A percentile compares a stretch with the other conserved stretches of the same genome.
Evolutionary conservation across 2,888 invertebrate species (phyloP).

Genomic region (Nomada ferruginata): DNA sequence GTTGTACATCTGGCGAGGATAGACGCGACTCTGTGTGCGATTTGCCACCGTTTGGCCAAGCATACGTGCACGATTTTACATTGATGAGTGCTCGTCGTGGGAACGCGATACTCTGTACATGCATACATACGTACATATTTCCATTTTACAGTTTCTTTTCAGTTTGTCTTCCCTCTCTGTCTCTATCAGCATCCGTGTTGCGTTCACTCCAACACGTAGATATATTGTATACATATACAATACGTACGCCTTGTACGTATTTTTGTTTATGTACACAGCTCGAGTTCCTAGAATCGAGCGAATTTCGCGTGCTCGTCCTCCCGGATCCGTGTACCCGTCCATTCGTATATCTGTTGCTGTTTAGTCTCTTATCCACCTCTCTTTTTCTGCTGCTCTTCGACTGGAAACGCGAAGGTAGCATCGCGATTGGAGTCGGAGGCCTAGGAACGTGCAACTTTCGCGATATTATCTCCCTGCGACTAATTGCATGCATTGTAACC

Average conservation of each 20-base stretch:
- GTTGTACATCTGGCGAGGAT: constrained; percentile 3
- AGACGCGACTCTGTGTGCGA: constrained; percentile 35
- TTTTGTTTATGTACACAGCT: too few species aligned
- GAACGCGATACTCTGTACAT: constrained; percentile 51
- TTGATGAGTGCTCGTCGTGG: constrained; percentile 48
- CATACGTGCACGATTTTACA: constrained; percentile 35
- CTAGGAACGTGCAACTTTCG: constrained; percentile 32
- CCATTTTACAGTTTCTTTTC: constrained; percentile 33
- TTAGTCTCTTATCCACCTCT: background rate
- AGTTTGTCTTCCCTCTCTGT: constrained; percentile 4
- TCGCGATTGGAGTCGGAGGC: background rate
- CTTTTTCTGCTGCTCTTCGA: background rate
- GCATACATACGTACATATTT: constrained; percentile 1
- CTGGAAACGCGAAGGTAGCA: background rate
- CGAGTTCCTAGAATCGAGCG: constrained; percentile 1
- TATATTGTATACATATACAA: background rate
- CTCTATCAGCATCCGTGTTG: background rate
- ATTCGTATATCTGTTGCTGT: background rate
- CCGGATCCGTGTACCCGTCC: background rate
- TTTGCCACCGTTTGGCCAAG: constrained; percentile 42
- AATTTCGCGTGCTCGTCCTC: background rate
- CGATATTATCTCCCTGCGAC: constrained; percentile 58
- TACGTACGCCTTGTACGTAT: background rate
- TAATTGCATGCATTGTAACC: constrained; percentile 72
- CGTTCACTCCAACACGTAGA: background rate